A percentile compares a stretch with the other conserved stretches of the same genome.
phyloP scores from a whole-genome alignment of 2,797 vertebrate species.

The Hyperoplus immaculatus region DNA sequence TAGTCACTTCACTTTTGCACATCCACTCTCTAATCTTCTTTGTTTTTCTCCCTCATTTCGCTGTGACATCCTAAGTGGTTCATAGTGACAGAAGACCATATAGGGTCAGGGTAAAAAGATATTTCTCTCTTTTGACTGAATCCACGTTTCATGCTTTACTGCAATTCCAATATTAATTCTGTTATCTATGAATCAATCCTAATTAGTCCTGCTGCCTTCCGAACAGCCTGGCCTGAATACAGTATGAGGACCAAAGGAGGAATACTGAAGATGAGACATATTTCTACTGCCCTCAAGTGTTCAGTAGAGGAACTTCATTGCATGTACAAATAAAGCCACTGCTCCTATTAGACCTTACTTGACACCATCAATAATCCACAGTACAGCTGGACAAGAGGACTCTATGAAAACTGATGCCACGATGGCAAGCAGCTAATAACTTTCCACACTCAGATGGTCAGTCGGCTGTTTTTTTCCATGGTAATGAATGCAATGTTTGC shows the following conservation, averaged over 20 bases:
- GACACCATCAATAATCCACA: slow-evolving; percentile 33
- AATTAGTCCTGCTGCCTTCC: slow-evolving; percentile 77
- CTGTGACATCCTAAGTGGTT: slow-evolving; percentile 56
- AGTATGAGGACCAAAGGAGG: slow-evolving; percentile 42
- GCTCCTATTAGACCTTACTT: slow-evolving; percentile 4
- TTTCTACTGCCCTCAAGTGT: slow-evolving; percentile 80
- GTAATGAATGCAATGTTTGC: slow-evolving; percentile 53
- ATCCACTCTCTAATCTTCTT: slow-evolving; percentile 43
- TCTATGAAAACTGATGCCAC: slow-evolving; percentile 43
- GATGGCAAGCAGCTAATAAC: slow-evolving; percentile 38
- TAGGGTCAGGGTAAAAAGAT: slow-evolving; percentile 41
- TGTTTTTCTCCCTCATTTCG: slow-evolving; percentile 54
- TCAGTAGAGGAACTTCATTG: slow-evolving; percentile 17
- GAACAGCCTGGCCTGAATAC: slow-evolving; percentile 62
- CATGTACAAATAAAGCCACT: not conserved
- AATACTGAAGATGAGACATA: slow-evolving; percentile 1
- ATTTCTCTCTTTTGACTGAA: slow-evolving; percentile 55
- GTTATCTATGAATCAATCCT: slow-evolving; percentile 83
- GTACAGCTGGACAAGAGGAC: slow-evolving; percentile 12
- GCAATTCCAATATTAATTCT: slow-evolving; percentile 80
- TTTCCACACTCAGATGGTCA: slow-evolving; percentile 43
- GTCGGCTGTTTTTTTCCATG: slow-evolving; percentile 21
- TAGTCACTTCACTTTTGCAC: slow-evolving; percentile 25
- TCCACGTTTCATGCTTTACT: slow-evolving; percentile 65
- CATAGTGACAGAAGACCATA: slow-evolving; percentile 48